These are phyloP conservation scores for Cheilosia vernalis DNA, from an alignment of 2,888 invertebrate species.

Conservation along the genomic window DNA sequence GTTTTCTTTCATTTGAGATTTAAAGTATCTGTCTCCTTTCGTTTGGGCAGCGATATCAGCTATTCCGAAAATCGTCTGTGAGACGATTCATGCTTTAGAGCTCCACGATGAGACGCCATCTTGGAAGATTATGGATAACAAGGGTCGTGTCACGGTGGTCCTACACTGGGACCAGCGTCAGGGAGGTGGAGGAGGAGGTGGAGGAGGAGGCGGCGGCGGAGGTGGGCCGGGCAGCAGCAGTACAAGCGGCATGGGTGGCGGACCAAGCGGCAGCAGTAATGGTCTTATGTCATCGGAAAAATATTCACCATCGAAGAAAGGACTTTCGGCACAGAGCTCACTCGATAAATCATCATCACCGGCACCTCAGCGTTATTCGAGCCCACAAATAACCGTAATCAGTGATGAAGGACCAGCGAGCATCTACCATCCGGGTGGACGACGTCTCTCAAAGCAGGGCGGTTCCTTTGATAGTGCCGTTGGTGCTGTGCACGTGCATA, in stretches of 20 bases:
- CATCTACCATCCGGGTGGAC: conserved; percentile 83
- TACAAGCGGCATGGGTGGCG: conserved; percentile 76
- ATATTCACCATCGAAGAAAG: conserved; percentile 84
- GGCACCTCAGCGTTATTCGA: conserved; percentile 85
- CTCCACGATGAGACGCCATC: conserved; percentile 98
- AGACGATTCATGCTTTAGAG: conserved; percentile 97
- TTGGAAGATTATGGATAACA: conserved; percentile 99
- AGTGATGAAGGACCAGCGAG: conserved; percentile 93
- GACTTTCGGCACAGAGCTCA: conserved; percentile 86
- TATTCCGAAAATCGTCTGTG: conserved; percentile 98
- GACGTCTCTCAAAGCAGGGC: conserved; percentile 86
- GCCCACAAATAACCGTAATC: conserved; percentile 96
- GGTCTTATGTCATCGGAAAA: conserved; percentile 82
- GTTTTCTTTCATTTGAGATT: conserved; percentile 5
- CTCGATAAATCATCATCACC: conserved; percentile 87
- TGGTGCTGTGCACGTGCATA: conserved; percentile 90
- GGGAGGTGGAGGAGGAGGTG: conserved; percentile 84
- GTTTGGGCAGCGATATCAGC: conserved; percentile 93
- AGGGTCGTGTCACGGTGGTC: conserved; percentile 97
- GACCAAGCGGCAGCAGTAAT: conserved; percentile 80
- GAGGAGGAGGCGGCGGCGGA: conserved; percentile 84
- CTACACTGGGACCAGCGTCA: conserved; percentile 97
- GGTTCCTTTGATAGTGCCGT: conserved; percentile 88
- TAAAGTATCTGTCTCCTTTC: not conserved
- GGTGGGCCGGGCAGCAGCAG: conserved; percentile 79